phyloP scores from a whole-genome alignment of 2,888 invertebrate species.

The Hemistola chrysoprasaria region DNA sequence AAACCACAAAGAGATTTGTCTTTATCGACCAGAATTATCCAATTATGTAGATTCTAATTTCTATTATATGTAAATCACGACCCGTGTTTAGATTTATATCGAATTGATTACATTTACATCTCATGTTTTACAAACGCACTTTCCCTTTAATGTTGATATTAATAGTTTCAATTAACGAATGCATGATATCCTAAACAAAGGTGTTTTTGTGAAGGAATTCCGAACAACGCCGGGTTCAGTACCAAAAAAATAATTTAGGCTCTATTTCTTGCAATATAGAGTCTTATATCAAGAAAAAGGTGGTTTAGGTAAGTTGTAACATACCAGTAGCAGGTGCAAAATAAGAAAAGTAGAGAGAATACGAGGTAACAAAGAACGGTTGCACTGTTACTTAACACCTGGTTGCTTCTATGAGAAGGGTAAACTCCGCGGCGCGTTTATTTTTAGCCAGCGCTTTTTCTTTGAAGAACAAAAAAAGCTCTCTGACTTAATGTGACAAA shows the following conservation, averaged over 20 bases:
- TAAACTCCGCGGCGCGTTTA: conserved; percentile 17
- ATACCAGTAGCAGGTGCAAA: conserved; percentile 42
- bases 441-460: conserved; percentile 6
- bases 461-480: conserved; percentile 2
- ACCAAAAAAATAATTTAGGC: conserved; percentile 13
- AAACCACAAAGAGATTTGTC: conserved; percentile 30
- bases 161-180: conserved; percentile 41
- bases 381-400: conserved; percentile 42
- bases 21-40: conserved; percentile 42
- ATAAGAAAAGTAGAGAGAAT: conserved; percentile 42
- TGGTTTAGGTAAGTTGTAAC: conserved; percentile 11
- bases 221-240: conserved; percentile 16
- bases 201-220: conserved; percentile 31
- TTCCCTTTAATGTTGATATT: conserved; percentile 24
- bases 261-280: conserved; percentile 16
- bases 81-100: conserved; percentile 32
- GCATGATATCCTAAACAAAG: conserved; percentile 40
- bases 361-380: conserved; percentile 41
- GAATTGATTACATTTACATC: conserved; percentile 37
- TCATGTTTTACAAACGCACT: conserved; percentile 30
- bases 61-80: conserved; percentile 46
- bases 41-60: conserved; percentile 42
- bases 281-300: conserved; percentile 1
- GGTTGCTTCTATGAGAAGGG: conserved; percentile 28
- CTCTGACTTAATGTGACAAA: neutral